Evolutionary conservation across 2,797 vertebrate genomes (phyloP).

Genomic region (Brotula barbata): DNA sequence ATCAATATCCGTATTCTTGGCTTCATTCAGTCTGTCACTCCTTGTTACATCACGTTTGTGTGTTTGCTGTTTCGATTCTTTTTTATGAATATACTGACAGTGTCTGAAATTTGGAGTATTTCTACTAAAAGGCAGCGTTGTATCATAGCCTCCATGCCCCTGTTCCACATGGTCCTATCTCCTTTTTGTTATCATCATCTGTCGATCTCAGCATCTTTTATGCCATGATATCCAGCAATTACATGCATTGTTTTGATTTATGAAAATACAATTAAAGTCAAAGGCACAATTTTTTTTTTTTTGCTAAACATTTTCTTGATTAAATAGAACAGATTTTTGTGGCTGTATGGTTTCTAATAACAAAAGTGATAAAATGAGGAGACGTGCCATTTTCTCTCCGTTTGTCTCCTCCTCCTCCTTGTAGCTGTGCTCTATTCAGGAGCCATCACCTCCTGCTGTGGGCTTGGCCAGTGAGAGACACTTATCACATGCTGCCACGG

Average conservation of each 20-base stretch:
- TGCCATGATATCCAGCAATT: too few relatives aligned
- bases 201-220: slow-evolving; percentile 16
- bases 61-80: slow-evolving; percentile 10
- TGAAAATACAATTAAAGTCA: too few relatives aligned
- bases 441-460: slow-evolving; percentile 69
- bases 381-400: slow-evolving; percentile 10
- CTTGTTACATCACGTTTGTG: slow-evolving; percentile 36
- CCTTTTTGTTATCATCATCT: slow-evolving; percentile 36
- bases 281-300: too few relatives aligned
- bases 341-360: too few relatives aligned
- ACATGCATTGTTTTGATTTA: too few relatives aligned
- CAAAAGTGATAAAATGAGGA: neutral
- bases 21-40: slow-evolving; percentile 64
- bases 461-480: slow-evolving; percentile 65
- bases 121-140: slow-evolving; percentile 27
- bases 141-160: slow-evolving; percentile 14
- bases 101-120: slow-evolving; percentile 52
- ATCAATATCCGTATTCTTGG: slow-evolving; percentile 82
- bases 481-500: slow-evolving; percentile 69
- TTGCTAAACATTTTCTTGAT: too few relatives aligned
- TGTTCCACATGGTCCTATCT: slow-evolving; percentile 11
- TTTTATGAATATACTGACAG: slow-evolving; percentile 57
- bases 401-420: slow-evolving; percentile 8
- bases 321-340: too few relatives aligned
- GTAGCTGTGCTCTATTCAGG: slow-evolving; percentile 52